Conservation (phyloP, 2,888 invertebrate species). For the Thysanoteuthis rhombus region DNA sequence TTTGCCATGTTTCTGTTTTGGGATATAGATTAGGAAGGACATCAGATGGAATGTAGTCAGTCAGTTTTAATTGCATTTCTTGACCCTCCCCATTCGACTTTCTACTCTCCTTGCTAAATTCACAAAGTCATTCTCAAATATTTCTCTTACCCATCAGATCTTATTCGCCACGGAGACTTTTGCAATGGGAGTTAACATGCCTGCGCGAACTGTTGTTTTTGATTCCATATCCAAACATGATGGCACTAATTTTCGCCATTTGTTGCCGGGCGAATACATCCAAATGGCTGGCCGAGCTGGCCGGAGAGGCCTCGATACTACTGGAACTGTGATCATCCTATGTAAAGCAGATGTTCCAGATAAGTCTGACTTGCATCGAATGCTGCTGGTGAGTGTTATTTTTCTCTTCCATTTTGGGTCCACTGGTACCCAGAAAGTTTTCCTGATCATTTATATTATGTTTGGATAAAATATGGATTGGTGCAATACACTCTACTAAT, state of each 20-base stretch:
- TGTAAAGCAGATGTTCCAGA: constrained; percentile 80
- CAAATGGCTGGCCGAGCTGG: constrained; percentile 83
- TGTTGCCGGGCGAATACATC: constrained; percentile 93
- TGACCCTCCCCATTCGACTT: too few species aligned
- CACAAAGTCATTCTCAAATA: not conserved
- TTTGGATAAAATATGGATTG: too few species aligned
- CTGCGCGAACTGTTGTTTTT: constrained; percentile 96
- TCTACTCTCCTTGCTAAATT: not conserved
- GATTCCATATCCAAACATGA: constrained; percentile 92
- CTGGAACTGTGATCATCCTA: constrained; percentile 93
- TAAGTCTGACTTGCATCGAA: constrained; percentile 78
- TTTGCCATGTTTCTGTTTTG: too few species aligned
- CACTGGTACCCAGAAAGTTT: too few species aligned
- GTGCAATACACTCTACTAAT: too few species aligned
- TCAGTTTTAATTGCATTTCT: too few species aligned
- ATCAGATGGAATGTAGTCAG: too few species aligned
- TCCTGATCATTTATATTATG: too few species aligned
- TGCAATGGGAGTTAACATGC: constrained; percentile 99
- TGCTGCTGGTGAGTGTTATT: constrained; percentile 79
- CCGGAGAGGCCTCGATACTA: constrained; percentile 88
- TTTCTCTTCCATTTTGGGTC: not conserved
- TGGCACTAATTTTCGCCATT: constrained; percentile 79
- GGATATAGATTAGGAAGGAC: too few species aligned
- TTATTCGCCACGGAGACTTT: constrained; percentile 99
- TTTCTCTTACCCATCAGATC: constrained; percentile 72